Conservation (phyloP, 2,797 vertebrate genomes). For the Hippoglossus hippoglossus region DNA sequence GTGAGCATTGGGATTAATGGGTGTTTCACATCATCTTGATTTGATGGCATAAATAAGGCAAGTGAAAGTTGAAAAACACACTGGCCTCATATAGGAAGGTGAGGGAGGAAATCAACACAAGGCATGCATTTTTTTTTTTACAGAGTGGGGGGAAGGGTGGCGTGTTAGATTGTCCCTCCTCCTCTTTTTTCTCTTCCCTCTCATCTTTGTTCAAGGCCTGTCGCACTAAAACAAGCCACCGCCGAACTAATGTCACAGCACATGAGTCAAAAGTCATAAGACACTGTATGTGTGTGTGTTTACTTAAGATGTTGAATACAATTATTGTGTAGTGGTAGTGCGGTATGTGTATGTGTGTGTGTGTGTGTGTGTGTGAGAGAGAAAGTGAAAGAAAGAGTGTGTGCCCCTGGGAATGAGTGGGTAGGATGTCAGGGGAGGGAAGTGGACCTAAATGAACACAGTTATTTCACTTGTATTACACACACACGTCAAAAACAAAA, state of each 20-base stretch:
- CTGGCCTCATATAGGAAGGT: conserved; percentile 61
- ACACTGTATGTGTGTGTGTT: conserved; percentile 30
- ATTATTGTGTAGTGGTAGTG: conserved; percentile 15
- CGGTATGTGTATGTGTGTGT: too few species aligned
- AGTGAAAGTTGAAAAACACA: conserved; percentile 34
- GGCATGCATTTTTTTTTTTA: conserved; percentile 60
- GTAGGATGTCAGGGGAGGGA: conserved; percentile 39
- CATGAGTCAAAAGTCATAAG: conserved; percentile 52
- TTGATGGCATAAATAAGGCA: background rate
- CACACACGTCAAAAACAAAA: conserved; percentile 1
- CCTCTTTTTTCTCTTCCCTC: conserved; percentile 74
- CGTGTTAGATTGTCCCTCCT: conserved; percentile 77
- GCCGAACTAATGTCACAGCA: conserved; percentile 45
- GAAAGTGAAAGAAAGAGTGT: conserved; percentile 14
- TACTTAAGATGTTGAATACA: conserved; percentile 23
- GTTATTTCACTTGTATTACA: conserved; percentile 14
- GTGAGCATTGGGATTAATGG: too few species aligned
- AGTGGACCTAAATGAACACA: conserved; percentile 29
- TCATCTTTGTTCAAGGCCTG: conserved; percentile 81
- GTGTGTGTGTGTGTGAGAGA: background rate
- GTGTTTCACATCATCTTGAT: conserved; percentile 15
- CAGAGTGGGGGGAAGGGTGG: conserved; percentile 73
- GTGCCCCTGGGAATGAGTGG: conserved; percentile 40
- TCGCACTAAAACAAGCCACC: conserved; percentile 56
- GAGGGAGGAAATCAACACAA: conserved; percentile 77